Base-by-base conservation (phyloP, 2,888 invertebrate species). In the Anthrax anthrax region DNA sequence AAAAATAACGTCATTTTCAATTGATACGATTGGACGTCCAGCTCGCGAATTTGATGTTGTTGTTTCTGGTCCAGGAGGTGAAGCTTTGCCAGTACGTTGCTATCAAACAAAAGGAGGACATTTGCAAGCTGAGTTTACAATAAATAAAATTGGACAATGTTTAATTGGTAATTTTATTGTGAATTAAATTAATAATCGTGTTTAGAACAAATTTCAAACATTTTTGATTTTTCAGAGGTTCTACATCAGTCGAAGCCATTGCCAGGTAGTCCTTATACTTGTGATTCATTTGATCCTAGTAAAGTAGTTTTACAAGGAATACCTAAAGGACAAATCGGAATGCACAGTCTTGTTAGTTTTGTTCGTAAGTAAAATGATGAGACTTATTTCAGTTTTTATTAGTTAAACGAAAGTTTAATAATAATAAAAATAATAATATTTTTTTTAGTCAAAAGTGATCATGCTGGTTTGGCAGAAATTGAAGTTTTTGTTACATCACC, bases 101-200 rank as follows among this genome's bases (percentile, higher is more conserved):
- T 94, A 94, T 65, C 92, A 92, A 63, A 96, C 96, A 50, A 89
- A 95, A 60, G 92, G 95, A 50, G 96, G 96, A 2, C 84, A 92
- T 59, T 73, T 95, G 47, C 82, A 92, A 63, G 96, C 96, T 0
- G 97, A 98, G 67, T 98, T 87, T 67, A 84, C 84, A 16, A 81
- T 88, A 29, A 80, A 81, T 48, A 82, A 82, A 59, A 77, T 84
- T 19, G 82, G 82, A 41, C 75, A 79, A 54, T 77, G 77, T 56
- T 72, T 76, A 40, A 76, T 78, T 55, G 77, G 83, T 82, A 56
- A 65, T 63, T 58, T 13, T 27, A 27, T 8, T 23, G n/a, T 23
- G 14, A 39, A 39, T 19, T 34, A 18, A 50, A 37, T 38, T 12
- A 29, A 40, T 17, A 39, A 41, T 23, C 23, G 4, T 36, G 2